Evolutionary conservation across 2,888 invertebrate species (phyloP).

Genomic region (Eristalis pertinax): DNA sequence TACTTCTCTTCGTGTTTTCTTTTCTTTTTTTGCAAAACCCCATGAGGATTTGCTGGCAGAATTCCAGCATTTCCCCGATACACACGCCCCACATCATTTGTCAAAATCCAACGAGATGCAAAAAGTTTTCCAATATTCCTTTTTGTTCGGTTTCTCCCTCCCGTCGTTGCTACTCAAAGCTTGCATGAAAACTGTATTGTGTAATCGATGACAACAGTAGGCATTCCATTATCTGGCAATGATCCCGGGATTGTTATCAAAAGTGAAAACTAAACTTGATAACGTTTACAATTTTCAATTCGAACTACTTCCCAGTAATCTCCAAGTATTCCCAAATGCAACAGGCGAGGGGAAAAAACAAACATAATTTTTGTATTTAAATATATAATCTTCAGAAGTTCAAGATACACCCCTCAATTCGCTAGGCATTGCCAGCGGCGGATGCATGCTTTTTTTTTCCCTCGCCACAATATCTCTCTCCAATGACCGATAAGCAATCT

Average conservation of each 20-base stretch:
- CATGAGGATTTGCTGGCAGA: neutral
- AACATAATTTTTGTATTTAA: neutral
- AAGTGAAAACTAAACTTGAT: neutral
- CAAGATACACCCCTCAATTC: conserved; percentile 49
- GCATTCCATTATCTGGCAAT: neutral
- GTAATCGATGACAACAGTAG: neutral
- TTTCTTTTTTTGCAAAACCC: neutral
- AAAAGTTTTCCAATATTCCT: neutral
- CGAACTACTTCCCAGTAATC: neutral
- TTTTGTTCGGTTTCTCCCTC: neutral
- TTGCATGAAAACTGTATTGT: neutral
- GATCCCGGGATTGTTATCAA: neutral
- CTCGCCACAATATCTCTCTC: conserved; percentile 3
- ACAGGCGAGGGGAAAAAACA: neutral
- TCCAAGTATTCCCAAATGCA: neutral
- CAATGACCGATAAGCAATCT: conserved; percentile 46
- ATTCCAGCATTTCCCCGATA: neutral
- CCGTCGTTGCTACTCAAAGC: neutral
- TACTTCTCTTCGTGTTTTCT: neutral
- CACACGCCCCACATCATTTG: neutral
- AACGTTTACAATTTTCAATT: neutral
- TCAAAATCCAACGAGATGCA: neutral
- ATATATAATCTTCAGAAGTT: conserved; percentile 3
- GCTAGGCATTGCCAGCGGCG: neutral
- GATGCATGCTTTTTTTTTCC: conserved; percentile 22